These are phyloP conservation scores for Ellobium chinense DNA, from an alignment of 2,888 invertebrate species.

Conservation along the genomic window DNA sequence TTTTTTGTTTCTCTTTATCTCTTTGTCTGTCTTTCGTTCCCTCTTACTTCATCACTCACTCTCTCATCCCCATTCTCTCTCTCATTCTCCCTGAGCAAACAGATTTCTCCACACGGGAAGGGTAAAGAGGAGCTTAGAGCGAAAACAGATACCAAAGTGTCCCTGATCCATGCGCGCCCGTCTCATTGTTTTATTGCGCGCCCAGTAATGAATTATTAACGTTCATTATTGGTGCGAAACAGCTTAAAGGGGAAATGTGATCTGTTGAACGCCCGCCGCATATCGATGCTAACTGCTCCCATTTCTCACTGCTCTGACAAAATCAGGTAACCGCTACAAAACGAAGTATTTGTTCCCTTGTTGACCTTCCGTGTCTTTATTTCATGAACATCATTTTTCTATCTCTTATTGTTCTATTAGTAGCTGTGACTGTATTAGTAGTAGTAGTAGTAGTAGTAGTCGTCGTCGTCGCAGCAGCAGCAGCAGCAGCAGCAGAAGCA, in stretches of 20 bases:
- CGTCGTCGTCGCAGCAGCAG: too few relatives aligned
- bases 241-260: constrained; percentile 19
- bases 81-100: not conserved
- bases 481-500: too few relatives aligned
- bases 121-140: not conserved
- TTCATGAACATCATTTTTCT: too few relatives aligned
- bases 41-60: not conserved
- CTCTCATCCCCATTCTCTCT: not conserved
- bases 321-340: too few relatives aligned
- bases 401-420: too few relatives aligned
- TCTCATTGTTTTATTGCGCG: constrained; percentile 2
- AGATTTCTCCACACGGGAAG: too few relatives aligned
- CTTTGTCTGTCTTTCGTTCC: not conserved
- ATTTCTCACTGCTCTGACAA: not conserved
- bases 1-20: not conserved
- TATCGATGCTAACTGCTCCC: not conserved
- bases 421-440: too few relatives aligned
- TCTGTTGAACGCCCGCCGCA: not conserved
- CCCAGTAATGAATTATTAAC: constrained; percentile 34
- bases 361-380: too few relatives aligned
- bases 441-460: too few relatives aligned
- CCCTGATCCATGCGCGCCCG: not conserved
- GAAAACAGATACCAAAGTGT: constrained; percentile 11
- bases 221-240: constrained; percentile 1
- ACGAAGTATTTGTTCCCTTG: too few relatives aligned